Evolutionary conservation across 2,888 invertebrate species (phyloP), one percentile per base, ranked within the genome.

Genomic region (Lingula anatina): DNA sequence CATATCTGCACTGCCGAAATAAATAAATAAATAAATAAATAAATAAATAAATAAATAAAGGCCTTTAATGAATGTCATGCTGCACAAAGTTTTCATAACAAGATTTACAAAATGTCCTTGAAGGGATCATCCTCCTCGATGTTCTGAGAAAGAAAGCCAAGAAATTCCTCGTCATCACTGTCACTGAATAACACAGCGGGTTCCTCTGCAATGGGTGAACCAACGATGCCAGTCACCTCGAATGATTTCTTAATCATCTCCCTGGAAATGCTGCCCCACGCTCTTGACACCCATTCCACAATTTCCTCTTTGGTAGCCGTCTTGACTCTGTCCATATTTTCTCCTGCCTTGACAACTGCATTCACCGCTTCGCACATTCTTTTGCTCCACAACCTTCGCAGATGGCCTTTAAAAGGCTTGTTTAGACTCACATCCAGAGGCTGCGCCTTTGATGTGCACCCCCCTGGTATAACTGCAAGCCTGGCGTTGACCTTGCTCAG

Each of bases 321-420:
- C 21, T 38, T 18, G 38, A 5, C 5, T 7, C 5, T 38, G 18
- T 5, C 20, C 38, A 5, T 20, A 38, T 21, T 38, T 38, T 18
- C n/a, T n/a, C n/a, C n/a, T n/a, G n/a, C n/a, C n/a, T n/a, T 41
- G 25, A 41, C 21, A 18, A 23, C 25, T 7, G 18, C 25, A 15
- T 21, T 20, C 15, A 15, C 21, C 4, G 21, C 5, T 5, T 23
- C 15, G 21, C 15, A 41, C 21, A 21, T 23, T 5, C 21, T 21
- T 7, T 41, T 18, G 21, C 18, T 21, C 25, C 21, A 41, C 25
- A 38, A 61, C 50, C 54, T 61, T 61, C 51, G 62, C 63, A 37
- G 35, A 20, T 50, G 39, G 5, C 18, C 39, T 25, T 49, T 51
- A 31, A 55, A 49, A 2, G 47, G 51, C 31, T 52, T 52, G 39